Conservation (phyloP, 2,113 vertebrate species). For the Tichodroma muraria region DNA sequence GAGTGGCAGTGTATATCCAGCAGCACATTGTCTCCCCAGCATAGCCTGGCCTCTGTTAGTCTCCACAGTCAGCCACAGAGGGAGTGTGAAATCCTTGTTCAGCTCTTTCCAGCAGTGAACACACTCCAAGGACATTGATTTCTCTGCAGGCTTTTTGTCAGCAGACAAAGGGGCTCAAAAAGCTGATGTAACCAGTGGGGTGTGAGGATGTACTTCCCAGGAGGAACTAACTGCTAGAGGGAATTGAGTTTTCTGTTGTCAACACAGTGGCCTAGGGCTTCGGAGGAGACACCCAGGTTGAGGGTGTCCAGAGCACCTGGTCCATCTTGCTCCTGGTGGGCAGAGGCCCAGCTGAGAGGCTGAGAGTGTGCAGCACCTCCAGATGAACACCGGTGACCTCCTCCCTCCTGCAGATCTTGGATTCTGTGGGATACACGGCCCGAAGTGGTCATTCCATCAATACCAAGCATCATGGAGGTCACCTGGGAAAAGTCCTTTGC, state of each 20-base stretch:
- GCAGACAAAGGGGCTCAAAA: background rate
- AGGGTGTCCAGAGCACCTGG: background rate
- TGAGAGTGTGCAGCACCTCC: background rate
- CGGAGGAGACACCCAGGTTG: background rate
- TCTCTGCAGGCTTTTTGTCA: background rate
- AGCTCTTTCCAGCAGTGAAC: background rate
- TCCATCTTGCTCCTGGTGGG: background rate
- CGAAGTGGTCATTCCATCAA: fast-evolving
- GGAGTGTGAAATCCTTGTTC: background rate
- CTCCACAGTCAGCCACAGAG: background rate
- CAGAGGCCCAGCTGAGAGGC: background rate
- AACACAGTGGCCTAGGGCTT: background rate
- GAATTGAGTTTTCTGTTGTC: background rate
- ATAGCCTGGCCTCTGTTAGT: background rate
- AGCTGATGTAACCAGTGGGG: background rate
- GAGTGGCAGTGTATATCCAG: background rate
- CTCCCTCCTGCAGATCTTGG: background rate
- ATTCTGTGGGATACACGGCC: background rate
- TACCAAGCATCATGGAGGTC: background rate
- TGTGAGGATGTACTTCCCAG: background rate
- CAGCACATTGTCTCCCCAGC: fast-evolving
- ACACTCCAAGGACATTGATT: background rate
- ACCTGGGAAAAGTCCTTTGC: background rate
- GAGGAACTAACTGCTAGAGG: background rate
- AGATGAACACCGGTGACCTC: background rate